These are phyloP conservation scores for Dendrophyllia cribrosa DNA, from an alignment of 64 coral and sea anemone genomes.

Conservation along the genomic window DNA sequence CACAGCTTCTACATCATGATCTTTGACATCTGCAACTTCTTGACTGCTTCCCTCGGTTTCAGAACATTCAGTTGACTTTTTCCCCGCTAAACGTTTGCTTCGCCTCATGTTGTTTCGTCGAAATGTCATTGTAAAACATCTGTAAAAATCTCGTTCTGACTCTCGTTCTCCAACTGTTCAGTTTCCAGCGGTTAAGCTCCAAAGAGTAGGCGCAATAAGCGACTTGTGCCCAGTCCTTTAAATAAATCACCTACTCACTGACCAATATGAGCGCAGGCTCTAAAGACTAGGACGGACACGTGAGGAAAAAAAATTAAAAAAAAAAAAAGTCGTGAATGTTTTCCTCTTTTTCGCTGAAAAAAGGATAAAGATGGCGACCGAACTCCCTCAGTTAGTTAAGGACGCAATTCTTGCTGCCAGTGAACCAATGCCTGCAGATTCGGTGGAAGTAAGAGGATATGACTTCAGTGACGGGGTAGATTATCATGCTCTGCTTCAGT, in stretches of 20 bases:
- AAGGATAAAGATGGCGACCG: background rate
- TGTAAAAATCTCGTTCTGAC: no score
- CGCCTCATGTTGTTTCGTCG: background rate
- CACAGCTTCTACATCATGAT: background rate
- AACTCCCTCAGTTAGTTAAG: slow-evolving; percentile 43
- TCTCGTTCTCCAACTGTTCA: no score
- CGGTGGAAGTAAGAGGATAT: slow-evolving; percentile 81
- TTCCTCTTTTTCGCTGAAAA: no score
- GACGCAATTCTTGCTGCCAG: slow-evolving; percentile 66
- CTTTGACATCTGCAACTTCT: background rate
- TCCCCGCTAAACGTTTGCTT: slow-evolving; percentile 4
- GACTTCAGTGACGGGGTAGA: slow-evolving; percentile 96
- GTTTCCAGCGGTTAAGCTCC: no score
- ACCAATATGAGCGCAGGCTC: no score
- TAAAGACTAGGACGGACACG: no score
- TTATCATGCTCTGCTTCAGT: slow-evolving; percentile 81
- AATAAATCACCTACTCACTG: no score
- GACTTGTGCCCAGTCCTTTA: no score
- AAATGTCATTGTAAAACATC: no score
- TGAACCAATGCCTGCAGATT: slow-evolving; percentile 76
- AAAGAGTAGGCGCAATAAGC: no score
- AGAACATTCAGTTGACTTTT: background rate
- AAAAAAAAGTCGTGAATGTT: no score
- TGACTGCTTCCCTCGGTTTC: slow-evolving; percentile 42
- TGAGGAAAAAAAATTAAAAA: no score